phyloP scores from a whole-genome alignment of 2,888 invertebrate genomes.

The Pheosia gnoma region DNA sequence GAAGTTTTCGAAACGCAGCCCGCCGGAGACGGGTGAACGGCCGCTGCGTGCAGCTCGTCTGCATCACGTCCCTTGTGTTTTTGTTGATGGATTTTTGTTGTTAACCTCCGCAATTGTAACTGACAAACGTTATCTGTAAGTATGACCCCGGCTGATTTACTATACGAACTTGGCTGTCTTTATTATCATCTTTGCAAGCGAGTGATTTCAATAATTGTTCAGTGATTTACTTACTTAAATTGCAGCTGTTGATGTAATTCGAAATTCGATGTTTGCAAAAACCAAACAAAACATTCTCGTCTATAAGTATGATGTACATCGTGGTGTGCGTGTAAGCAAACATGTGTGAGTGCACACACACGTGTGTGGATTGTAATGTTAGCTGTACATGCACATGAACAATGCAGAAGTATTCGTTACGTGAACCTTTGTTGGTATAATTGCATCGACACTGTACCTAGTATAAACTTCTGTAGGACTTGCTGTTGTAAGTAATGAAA shows the following conservation, averaged over 20 bases:
- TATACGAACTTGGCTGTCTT: slow-evolving; percentile 70
- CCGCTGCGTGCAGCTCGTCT: slow-evolving; percentile 77
- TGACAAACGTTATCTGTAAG: slow-evolving; percentile 80
- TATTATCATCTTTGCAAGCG: slow-evolving; percentile 41
- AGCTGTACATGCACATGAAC: slow-evolving; percentile 41
- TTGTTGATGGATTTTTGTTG: slow-evolving; percentile 82
- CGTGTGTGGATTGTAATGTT: slow-evolving; percentile 30
- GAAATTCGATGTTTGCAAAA: slow-evolving; percentile 27
- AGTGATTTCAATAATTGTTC: slow-evolving; percentile 16
- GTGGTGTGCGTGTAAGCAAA: slow-evolving; percentile 11
- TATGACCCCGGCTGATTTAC: slow-evolving; percentile 80
- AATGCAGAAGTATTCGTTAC: slow-evolving; percentile 48
- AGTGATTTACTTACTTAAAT: slow-evolving; percentile 8
- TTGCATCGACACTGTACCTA: slow-evolving; percentile 31
- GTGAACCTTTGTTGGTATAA: slow-evolving; percentile 45
- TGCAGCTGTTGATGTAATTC: slow-evolving; percentile 16
- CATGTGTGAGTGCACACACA: slow-evolving; percentile 20
- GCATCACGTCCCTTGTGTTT: slow-evolving; percentile 79
- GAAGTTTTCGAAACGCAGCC: slow-evolving; percentile 82
- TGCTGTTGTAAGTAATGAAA: background rate
- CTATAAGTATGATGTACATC: slow-evolving; percentile 9
- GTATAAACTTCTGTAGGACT: slow-evolving; percentile 10
- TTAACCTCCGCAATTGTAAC: slow-evolving; percentile 69
- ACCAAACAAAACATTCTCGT: slow-evolving; percentile 44
- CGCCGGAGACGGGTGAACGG: slow-evolving; percentile 78